phyloP scores from a whole-genome alignment of 2,888 invertebrate genomes.

The Polymixis flavicincta region DNA sequence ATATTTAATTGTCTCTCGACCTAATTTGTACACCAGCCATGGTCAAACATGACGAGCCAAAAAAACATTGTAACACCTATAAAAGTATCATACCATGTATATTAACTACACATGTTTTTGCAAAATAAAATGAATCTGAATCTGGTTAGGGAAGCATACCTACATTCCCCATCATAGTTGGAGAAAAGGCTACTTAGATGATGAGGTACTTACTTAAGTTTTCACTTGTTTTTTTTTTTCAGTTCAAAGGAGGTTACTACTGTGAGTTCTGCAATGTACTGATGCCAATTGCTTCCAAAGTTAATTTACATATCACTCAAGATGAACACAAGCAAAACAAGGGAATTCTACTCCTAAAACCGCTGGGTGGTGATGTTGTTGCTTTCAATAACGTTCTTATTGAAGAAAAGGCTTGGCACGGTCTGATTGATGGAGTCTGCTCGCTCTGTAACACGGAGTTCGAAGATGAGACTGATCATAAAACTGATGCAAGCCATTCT shows the following conservation, averaged over 20 bases:
- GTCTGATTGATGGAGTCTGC: constrained; percentile 76
- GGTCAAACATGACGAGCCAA: too few species aligned
- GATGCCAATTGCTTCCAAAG: constrained; percentile 72
- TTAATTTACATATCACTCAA: constrained; percentile 75
- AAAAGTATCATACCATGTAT: too few species aligned
- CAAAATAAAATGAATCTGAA: too few species aligned
- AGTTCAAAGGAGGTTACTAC: constrained; percentile 81
- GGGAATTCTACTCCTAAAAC: constrained; percentile 61
- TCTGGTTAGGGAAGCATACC: too few species aligned
- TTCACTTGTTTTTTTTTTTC: constrained; percentile 30
- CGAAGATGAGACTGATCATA: constrained; percentile 73
- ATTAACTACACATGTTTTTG: too few species aligned
- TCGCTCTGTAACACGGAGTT: constrained; percentile 77
- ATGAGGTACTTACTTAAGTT: too few species aligned
- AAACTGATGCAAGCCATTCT: constrained; percentile 70
- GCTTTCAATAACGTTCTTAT: constrained; percentile 74
- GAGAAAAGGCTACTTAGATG: too few species aligned
- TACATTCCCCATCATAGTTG: too few species aligned
- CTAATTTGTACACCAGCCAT: too few species aligned
- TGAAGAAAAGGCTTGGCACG: constrained; percentile 77
- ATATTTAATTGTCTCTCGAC: too few species aligned
- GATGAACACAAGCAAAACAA: constrained; percentile 71
- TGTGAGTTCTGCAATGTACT: constrained; percentile 79
- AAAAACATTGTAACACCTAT: too few species aligned
- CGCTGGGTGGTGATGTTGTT: constrained; percentile 64